These are phyloP conservation scores for Denticeps clupeoides DNA, from an alignment of 2,797 vertebrate species.

Conservation along the genomic window DNA sequence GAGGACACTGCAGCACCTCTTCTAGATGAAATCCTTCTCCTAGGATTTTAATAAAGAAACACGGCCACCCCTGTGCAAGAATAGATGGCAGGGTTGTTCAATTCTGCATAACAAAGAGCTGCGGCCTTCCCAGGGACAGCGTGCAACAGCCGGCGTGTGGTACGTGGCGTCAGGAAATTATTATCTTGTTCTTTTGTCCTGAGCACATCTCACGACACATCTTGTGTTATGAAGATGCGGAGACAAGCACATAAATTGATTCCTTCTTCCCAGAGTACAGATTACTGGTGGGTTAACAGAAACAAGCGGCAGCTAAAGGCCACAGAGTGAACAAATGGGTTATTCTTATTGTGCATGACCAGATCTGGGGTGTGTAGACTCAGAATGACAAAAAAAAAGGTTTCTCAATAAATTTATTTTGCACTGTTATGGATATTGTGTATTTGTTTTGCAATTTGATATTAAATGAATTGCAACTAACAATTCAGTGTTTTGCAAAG, in stretches of 20 bases:
- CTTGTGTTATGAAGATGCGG: constrained; percentile 17
- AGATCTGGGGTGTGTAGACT: too few relatives aligned
- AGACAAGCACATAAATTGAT: constrained; percentile 23
- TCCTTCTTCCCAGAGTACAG: constrained; percentile 19
- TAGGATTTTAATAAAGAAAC: constrained; percentile 15
- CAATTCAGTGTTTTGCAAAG: too few relatives aligned
- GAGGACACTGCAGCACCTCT: neutral
- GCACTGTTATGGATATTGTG: too few relatives aligned
- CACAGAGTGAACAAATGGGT: too few relatives aligned
- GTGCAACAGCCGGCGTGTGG: constrained; percentile 11
- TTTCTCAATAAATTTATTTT: too few relatives aligned
- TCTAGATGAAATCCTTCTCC: constrained; percentile 3
- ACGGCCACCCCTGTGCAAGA: neutral
- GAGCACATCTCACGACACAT: constrained; percentile 6
- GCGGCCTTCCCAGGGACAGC: constrained; percentile 10
- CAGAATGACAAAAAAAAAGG: too few relatives aligned
- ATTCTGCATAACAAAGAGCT: constrained; percentile 24
- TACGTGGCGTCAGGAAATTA: constrained; percentile 21
- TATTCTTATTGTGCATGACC: too few relatives aligned
- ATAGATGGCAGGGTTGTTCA: constrained; percentile 14
- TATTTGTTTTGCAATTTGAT: too few relatives aligned
- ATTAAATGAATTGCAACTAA: too few relatives aligned
- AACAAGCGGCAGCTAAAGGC: too few relatives aligned
- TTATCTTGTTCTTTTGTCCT: constrained; percentile 15
- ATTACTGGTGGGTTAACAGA: too few relatives aligned